Base-by-base conservation (phyloP, 2,888 invertebrate genomes). In the Thalpophila matura region DNA sequence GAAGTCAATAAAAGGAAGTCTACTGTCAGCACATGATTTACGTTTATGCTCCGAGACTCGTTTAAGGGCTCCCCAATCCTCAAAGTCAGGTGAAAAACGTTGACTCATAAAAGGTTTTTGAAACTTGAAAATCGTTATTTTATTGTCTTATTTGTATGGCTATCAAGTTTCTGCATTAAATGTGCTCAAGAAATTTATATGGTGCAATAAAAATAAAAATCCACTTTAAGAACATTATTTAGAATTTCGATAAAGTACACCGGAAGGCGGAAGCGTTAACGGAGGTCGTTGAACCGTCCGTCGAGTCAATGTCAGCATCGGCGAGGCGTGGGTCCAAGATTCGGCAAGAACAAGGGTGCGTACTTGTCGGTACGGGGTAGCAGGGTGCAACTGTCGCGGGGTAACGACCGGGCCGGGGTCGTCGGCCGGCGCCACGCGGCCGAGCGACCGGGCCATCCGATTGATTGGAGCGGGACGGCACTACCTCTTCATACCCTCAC, bases 331-430 rank as follows among this genome's bases (percentile, higher is more conserved):
- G 90, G 87, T 89, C 91, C 89, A 92, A 92, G 91, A 92, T 94
- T 92, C 90, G 91, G 89, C 88, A 88, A 89, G 90, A 90, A 89
- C 87, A 88, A 88, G 94, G 93, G 93, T 92, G 91, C 90, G 91
- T 87, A 82, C 84, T 83, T 80, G 70, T 77, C 74, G 80, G 88
- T 77, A 85, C 89, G 86, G 93, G 94, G 93, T 92, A 92, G 94
- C 92, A 93, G 94, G 93, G 94, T 94, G 94, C 93, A 92, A 88
- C 89, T 86, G 90, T 85, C 89, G 89, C 91, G 80, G 94, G 91
- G 92, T 90, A 93, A 94, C 91, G 94, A 94, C 94, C 94, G 89
- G 75, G 83, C 84, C 85, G 93, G 90, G 94, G 93, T 94, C 94
- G 91, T 85, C 89, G 93, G 65, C 92, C 94, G 90, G 85, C 92